Evolutionary conservation across 2,113 vertebrate genomes (phyloP), one percentile per base, ranked within the genome.

Genomic region (Paraplagusia blochii): DNA sequence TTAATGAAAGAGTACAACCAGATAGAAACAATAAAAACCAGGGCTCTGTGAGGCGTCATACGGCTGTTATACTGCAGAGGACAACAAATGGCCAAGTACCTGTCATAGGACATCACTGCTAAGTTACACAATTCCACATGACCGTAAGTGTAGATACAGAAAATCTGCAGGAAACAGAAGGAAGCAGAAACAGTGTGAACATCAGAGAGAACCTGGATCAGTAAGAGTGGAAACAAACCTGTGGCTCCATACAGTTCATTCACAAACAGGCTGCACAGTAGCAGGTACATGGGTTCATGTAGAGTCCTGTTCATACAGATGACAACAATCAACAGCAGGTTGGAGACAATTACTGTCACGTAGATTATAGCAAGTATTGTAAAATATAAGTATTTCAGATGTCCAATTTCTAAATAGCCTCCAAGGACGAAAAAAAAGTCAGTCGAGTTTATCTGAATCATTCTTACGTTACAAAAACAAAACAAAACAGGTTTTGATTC

Each of bases 51-150:
- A 1, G 0, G 3, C 1, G 13, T 66, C 63, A 66, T 57, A 11
- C 9, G 15, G 7, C 38, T 11, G 16, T 9, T 8, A 29, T 66
- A 66, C 39, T 50, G 53, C 29, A 66, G 63, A 12, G 63, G 55
- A 19, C n/a, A 48, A 15, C 63, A 66, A 8, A 66, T 66, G 7
- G 63, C 47, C 14, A 64, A 29, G 8, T 63, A 63, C 5, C 61
- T 10, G 44, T 63, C 61, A 5, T 63, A 63, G 8, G 61, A 63
- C 15, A 65, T 80, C 17, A 52, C 61, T 29, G 59, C 18, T 16
- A 63, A 38, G 1, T 22, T 63, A 16, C 11, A 29, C 3, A 62
- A 14, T 11, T 61, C 39, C 0, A 52, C 9, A 11, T 19, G 2
- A 1, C 5, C 22, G 8, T 62, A 62, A 8, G 29, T 8, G 9